Percentiles rank a stretch among this genome's conserved stretches.
Conservation (phyloP, 2,888 invertebrate species). For the Temnothorax ravouxi region DNA sequence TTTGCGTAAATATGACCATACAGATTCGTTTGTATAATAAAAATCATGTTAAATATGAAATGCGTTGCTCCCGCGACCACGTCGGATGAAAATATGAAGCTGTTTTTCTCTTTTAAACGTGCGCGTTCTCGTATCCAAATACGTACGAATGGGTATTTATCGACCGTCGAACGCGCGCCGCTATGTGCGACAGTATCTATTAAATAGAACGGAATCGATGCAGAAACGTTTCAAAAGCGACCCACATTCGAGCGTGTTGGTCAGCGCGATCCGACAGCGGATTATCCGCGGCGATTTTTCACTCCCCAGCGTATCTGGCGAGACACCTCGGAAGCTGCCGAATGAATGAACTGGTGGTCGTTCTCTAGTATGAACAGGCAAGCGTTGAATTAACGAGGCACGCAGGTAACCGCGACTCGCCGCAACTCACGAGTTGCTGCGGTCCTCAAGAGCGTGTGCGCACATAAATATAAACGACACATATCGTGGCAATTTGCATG, state of each 20-base stretch:
- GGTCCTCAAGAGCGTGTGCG: slow-evolving; percentile 17
- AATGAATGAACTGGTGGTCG: slow-evolving; percentile 70
- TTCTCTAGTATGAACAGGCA: slow-evolving; percentile 66
- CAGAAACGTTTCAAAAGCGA: slow-evolving; percentile 71
- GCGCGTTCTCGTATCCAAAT: neutral
- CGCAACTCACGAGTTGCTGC: slow-evolving; percentile 70
- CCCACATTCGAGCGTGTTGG: slow-evolving; percentile 61
- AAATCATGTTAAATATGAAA: neutral
- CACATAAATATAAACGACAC: neutral
- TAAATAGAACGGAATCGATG: slow-evolving; percentile 44
- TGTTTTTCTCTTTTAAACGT: neutral
- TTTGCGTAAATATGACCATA: neutral
- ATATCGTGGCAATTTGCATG: slow-evolving; percentile 20
- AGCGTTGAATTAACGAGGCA: slow-evolving; percentile 76
- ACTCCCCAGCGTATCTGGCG: slow-evolving; percentile 16
- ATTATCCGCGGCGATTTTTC: slow-evolving; percentile 71
- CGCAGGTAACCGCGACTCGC: slow-evolving; percentile 71
- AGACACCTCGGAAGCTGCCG: slow-evolving; percentile 65
- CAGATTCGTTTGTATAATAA: neutral
- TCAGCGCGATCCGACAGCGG: slow-evolving; percentile 58
- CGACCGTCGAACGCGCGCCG: neutral
- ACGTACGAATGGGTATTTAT: neutral
- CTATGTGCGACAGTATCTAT: neutral
- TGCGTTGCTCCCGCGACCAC: neutral
- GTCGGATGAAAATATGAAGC: neutral